These are phyloP conservation scores for Eidolon dupreanum DNA, from an alignment of 2,797 vertebrate genomes.

Conservation along the genomic window DNA sequence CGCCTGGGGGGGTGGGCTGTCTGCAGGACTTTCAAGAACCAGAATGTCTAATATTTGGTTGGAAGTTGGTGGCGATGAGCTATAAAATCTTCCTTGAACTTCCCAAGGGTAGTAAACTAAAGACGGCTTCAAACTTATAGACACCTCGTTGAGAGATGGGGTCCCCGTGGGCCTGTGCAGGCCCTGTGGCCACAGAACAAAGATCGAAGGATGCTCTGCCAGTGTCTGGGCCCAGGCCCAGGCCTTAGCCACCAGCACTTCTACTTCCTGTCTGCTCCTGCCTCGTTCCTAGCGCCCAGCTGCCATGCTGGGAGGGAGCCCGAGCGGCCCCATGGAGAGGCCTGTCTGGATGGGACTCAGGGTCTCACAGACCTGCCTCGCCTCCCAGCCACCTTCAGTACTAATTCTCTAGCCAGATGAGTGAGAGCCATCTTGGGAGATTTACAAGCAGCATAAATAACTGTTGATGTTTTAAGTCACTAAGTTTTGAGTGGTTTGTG, in stretches of 20 bases:
- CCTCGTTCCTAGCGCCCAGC: background rate
- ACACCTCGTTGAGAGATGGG: fast-evolving
- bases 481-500: background rate
- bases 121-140: background rate
- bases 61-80: background rate
- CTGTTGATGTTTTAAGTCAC: fast-evolving
- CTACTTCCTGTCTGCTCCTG: no score
- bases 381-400: background rate
- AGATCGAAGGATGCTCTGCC: fast-evolving
- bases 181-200: no score
- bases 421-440: background rate
- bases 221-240: background rate
- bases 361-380: background rate
- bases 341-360: background rate
- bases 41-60: background rate
- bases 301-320: background rate
- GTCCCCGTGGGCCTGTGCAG: fast-evolving
- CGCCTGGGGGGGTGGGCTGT: fast-evolving
- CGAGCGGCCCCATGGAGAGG: fast-evolving
- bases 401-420: background rate
- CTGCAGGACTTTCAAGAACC: background rate
- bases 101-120: background rate
- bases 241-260: background rate
- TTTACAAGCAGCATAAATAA: fast-evolving
- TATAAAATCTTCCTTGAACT: background rate